Base-by-base conservation (phyloP, 2,888 invertebrate genomes). In the Gasteruption jaculator region DNA sequence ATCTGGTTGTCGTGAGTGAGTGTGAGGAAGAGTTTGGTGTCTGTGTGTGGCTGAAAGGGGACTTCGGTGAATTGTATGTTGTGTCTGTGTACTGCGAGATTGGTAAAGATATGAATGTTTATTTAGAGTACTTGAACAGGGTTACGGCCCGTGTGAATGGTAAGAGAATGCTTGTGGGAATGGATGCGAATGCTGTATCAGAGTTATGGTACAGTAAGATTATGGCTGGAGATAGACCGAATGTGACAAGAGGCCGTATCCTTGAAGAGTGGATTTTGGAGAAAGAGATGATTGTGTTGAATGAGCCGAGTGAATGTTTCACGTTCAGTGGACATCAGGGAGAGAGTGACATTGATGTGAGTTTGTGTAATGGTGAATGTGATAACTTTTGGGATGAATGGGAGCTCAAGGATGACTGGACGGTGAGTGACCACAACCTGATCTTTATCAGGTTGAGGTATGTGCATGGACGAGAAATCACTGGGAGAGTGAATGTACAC, bases 161-260 rank as follows among this genome's bases (percentile, higher is more conserved):
- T n/a, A n/a, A n/a, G n/a, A n/a, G n/a, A n/a, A n/a, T n/a, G n/a
- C n/a, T n/a, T n/a, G n/a, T n/a, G n/a, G n/a, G n/a, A n/a, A 41
- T 50, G 22, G 48, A 54, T 29, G 52, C 53, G 7, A 53, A 54
- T 29, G 49, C 51, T 1, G 36, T 32, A 7, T 49, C 49, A 0
- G 43, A 36, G 4, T 8, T 49, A 14, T 54, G 50, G 46, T 25
- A 39, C 24, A 48, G 48, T 21, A 41, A 41, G 15, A 33, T 10
- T 24, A 7, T 8, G 7, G 5, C 18, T 19, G 33, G 19, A 8
- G 25, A 1, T 20, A 21, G 3, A 4, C 16, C 5, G 11, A 24
- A 10, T 7, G 10, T 8, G 10, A 10, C 4, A 22, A 5, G 15
- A 3, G 44, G 44, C 4, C 16, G 3, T 3, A 5, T 3, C 1